Base-by-base conservation (phyloP, 2,113 vertebrate genomes). In the Aix galericulata region DNA sequence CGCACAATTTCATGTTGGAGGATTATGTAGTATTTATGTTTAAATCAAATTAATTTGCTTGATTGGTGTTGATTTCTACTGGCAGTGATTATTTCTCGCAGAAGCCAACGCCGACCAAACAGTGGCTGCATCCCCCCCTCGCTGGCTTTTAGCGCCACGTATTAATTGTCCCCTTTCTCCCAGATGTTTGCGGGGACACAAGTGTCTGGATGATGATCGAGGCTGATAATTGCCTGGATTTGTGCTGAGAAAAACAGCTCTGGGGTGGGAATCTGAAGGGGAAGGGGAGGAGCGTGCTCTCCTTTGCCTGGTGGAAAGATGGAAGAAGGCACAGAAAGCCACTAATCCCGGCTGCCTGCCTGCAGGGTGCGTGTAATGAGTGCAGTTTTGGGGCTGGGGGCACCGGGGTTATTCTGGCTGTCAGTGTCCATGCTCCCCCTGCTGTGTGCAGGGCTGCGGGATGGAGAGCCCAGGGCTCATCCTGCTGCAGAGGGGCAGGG, bases 361-460 rank as follows among this genome's bases (percentile, higher is more conserved):
- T 0, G 1, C 2, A 1, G 67, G 48, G 32, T 22, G 22, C 0
- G 0, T 17, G 50, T 13, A 52, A 13, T 25, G 50, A 52, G 50
- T 25, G 50, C 6, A 23, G 50, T 25, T 52, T 25, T 25, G 23
- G 50, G 23, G 22, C 50, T 25, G 50, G 23, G 23, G 50, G 50
- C 50, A 52, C 23, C 13, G 13, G 50, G 50, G 23, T 25, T 25
- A 13, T 25, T 52, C 50, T 13, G 12, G 50, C 50, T 25, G 23
- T 13, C 50, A 25, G 48, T 25, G 23, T 52, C 50, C 6, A 12
- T 52, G 50, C 50, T 52, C 50, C 22, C 23, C 50, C 22, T 25
- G 50, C 6, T 25, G 6, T 25, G 50, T 50, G 50, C 50, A 11
- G 22, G 22, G 50, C 50, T 25, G 50, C 3, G 48, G 46, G 46